Evolutionary conservation across 2,797 vertebrate species (phyloP), one percentile per base, ranked within the genome.

Genomic region (Furcifer pardalis): DNA sequence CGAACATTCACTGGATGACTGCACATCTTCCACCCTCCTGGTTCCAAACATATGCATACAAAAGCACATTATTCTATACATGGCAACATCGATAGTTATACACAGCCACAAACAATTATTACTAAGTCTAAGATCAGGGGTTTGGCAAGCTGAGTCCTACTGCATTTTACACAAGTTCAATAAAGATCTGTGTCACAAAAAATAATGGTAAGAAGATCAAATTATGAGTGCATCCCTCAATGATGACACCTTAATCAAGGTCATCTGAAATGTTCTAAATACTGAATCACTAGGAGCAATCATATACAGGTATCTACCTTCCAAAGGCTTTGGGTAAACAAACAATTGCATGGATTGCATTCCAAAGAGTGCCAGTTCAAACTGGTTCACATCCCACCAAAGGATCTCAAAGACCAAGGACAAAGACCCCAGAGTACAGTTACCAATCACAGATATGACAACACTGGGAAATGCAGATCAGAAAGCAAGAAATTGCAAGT

Each of bases 1-100:
- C 86, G 21, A 89, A 93, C 94, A 69, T 92, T 91, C 81, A 85
- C 85, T 84, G 60, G 84, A 90, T 91, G 86, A 89, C 91, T 94
- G 92, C 88, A 93, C 91, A 92, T 92, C 90, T 86, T 88, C 88
- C 82, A 9, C 23, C 8, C 19, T 89, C 88, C 91, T 90, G 82
- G 79, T 82, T 90, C 76, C 87, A 74, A 80, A 62, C 46, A 89
- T 82, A 92, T 84, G 76, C 83, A 90, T 84, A 90, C 87, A 91
- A 90, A 93, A 92, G 82, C 90, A 90, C 32, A 77, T 82, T 90
- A 91, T 92, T 92, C 89, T 82, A 87, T 71, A 66, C 15, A 27
- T 42, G 27, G 81, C 21, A 84, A 86, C 60, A 91, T 84, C 91
- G 91, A 92, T 91, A 92, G 84, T 77, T 89, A 91, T 92, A 87